These are phyloP conservation scores for Eupeodes latifasciatus DNA, from an alignment of 2,888 invertebrate species.

Conservation along the genomic window DNA sequence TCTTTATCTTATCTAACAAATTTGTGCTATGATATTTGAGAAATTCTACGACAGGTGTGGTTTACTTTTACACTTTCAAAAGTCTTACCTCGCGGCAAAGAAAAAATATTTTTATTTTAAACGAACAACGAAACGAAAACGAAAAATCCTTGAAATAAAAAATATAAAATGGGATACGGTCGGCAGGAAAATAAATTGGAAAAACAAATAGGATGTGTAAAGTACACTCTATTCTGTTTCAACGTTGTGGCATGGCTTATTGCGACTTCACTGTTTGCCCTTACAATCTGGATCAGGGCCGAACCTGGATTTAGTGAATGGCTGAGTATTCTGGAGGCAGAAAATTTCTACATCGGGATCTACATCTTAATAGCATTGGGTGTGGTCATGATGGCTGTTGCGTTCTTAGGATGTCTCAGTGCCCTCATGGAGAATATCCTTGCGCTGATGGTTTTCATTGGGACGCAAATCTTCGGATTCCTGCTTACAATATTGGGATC, in stretches of 20 bases:
- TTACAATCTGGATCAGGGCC: conserved; percentile 92
- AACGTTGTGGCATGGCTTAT: conserved; percentile 92
- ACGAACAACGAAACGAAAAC: conserved; percentile 52
- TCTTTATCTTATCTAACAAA: conserved; percentile 67
- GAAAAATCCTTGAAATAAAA: conserved; percentile 58
- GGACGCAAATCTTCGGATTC: conserved; percentile 89
- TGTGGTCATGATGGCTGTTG: conserved; percentile 89
- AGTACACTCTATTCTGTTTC: conserved; percentile 92
- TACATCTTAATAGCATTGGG: conserved; percentile 91
- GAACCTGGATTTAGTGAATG: conserved; percentile 93
- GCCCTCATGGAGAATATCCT: conserved; percentile 90
- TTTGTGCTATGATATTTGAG: conserved; percentile 48
- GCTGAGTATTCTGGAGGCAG: conserved; percentile 90
- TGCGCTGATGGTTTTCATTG: conserved; percentile 89
- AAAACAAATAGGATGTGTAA: conserved; percentile 91
- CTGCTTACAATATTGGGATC: conserved; percentile 90
- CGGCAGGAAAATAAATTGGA: conserved; percentile 86
- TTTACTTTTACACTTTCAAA: conserved; percentile 52
- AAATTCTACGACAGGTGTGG: conserved; percentile 67
- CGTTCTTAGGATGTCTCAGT: conserved; percentile 93
- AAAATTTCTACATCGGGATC: conserved; percentile 92
- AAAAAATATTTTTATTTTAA: conserved; percentile 13
- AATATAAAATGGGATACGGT: conserved; percentile 80
- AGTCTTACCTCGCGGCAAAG: conserved; percentile 22
- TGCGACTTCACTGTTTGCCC: conserved; percentile 90